Evolutionary conservation across 1,140 invertebrate genomes (phyloP).

Genomic region (Drosophila novamexicana): DNA sequence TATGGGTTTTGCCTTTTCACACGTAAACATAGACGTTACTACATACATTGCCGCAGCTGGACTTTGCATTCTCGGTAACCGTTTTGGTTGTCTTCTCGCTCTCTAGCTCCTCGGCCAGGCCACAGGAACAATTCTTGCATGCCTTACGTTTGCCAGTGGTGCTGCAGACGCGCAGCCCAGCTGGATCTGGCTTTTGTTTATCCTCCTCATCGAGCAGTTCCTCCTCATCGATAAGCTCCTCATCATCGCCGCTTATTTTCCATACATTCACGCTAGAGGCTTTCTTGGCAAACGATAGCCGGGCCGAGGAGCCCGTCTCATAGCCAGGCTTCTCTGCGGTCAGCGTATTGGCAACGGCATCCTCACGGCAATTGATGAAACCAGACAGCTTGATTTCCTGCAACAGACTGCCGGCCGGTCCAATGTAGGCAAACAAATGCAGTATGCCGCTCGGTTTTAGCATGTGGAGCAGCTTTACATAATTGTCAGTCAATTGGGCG

Average conservation of each 20-base stretch:
- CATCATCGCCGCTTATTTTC: conserved; percentile 87
- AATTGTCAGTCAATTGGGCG: conserved; percentile 85
- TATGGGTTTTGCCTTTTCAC: neutral
- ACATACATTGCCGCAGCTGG: conserved; percentile 98
- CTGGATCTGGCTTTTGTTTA: conserved; percentile 92
- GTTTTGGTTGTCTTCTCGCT: conserved; percentile 86
- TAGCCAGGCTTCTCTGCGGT: conserved; percentile 88
- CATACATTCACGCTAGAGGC: conserved; percentile 75
- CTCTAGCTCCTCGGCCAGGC: conserved; percentile 96
- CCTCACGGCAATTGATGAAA: conserved; percentile 86
- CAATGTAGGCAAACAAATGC: conserved; percentile 83
- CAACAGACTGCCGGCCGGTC: conserved; percentile 76
- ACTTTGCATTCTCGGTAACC: conserved; percentile 88
- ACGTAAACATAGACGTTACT: conserved; percentile 61
- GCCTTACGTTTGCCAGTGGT: conserved; percentile 97
- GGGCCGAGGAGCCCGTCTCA: conserved; percentile 87
- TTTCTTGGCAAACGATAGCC: conserved; percentile 84
- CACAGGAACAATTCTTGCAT: conserved; percentile 99
- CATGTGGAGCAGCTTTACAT: conserved; percentile 86
- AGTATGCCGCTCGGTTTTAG: conserved; percentile 87
- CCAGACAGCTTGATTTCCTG: conserved; percentile 88
- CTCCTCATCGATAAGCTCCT: conserved; percentile 94
- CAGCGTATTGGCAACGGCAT: conserved; percentile 81
- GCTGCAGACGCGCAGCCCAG: conserved; percentile 93
- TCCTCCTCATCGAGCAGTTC: conserved; percentile 95